A percentile compares a stretch with the other conserved stretches of the same genome.
Conservation (phyloP, 2,113 vertebrate species). For the Delphinus delphis region DNA sequence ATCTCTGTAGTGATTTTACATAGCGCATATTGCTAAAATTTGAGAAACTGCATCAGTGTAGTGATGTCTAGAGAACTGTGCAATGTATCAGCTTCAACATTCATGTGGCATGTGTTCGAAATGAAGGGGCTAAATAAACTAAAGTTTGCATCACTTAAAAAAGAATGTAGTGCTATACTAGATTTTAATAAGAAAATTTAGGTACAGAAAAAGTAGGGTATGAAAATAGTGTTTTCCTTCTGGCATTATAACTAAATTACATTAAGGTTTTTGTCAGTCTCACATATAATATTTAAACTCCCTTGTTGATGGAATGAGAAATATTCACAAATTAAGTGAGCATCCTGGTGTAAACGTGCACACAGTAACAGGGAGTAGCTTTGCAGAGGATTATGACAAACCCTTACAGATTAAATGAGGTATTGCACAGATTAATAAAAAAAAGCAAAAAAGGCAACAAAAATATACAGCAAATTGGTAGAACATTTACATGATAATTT, state of each 20-base stretch:
- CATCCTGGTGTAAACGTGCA: slow-evolving; percentile 91
- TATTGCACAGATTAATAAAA: slow-evolving; percentile 98
- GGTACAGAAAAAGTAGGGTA: slow-evolving; percentile 94
- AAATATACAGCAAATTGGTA: slow-evolving; percentile 98
- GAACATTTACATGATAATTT: slow-evolving; percentile 96
- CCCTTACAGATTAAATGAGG: slow-evolving; percentile 96
- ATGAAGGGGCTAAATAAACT: slow-evolving; percentile 88
- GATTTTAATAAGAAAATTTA: slow-evolving; percentile 93
- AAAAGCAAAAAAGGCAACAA: slow-evolving; percentile 95
- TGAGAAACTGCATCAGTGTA: slow-evolving; percentile 80
- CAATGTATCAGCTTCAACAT: slow-evolving; percentile 90
- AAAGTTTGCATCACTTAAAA: slow-evolving; percentile 89
- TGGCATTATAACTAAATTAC: slow-evolving; percentile 89
- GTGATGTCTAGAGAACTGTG: slow-evolving; percentile 87
- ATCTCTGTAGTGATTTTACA: slow-evolving; percentile 72
- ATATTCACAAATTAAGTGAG: slow-evolving; percentile 87
- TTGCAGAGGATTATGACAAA: slow-evolving; percentile 90
- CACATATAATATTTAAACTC: slow-evolving; percentile 87
- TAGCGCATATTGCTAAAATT: slow-evolving; percentile 80
- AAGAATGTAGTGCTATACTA: slow-evolving; percentile 94
- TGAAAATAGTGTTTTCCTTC: slow-evolving; percentile 96
- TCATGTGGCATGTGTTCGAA: slow-evolving; percentile 87
- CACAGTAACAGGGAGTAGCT: slow-evolving; percentile 88
- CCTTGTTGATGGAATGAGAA: slow-evolving; percentile 87
- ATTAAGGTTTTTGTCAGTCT: slow-evolving; percentile 89